These are phyloP conservation scores for Nannoperca obscura DNA, from an alignment of 2,797 vertebrate species.

Conservation along the genomic window DNA sequence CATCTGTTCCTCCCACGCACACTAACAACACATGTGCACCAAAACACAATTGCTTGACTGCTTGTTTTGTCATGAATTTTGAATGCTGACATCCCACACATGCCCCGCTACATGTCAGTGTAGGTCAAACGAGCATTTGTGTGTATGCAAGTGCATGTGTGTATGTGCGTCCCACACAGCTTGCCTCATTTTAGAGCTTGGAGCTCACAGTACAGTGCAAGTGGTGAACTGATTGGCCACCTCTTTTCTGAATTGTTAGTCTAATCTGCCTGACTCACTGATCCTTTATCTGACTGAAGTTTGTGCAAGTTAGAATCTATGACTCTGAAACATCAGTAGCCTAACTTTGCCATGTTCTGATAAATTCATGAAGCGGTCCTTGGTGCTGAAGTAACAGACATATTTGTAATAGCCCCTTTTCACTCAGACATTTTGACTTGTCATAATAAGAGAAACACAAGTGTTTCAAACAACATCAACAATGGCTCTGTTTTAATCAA, in stretches of 20 bases:
- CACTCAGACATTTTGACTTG: no score
- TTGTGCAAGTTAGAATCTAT: no score
- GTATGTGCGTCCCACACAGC: conserved; percentile 3
- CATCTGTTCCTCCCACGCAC: conserved; percentile 25
- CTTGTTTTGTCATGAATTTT: not conserved
- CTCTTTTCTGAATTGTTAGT: not conserved
- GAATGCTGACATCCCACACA: conserved; percentile 31
- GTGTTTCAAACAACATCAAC: no score
- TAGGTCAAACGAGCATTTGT: not conserved
- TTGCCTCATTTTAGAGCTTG: conserved; percentile 6
- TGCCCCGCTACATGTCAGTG: not conserved
- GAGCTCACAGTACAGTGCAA: not conserved
- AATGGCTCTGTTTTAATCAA: no score
- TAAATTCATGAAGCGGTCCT: no score
- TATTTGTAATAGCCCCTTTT: no score
- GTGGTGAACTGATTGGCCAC: not conserved
- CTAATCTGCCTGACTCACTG: no score
- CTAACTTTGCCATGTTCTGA: no score
- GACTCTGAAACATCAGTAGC: no score
- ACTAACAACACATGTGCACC: not conserved
- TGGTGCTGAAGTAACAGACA: no score
- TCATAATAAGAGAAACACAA: no score
- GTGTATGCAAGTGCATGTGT: not conserved
- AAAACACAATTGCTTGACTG: not conserved
- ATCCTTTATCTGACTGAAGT: no score